A percentile compares a stretch with the other conserved stretches of the same genome.
Evolutionary conservation across 2,888 invertebrate species (phyloP).

Genomic region (Machimus rusticus): DNA sequence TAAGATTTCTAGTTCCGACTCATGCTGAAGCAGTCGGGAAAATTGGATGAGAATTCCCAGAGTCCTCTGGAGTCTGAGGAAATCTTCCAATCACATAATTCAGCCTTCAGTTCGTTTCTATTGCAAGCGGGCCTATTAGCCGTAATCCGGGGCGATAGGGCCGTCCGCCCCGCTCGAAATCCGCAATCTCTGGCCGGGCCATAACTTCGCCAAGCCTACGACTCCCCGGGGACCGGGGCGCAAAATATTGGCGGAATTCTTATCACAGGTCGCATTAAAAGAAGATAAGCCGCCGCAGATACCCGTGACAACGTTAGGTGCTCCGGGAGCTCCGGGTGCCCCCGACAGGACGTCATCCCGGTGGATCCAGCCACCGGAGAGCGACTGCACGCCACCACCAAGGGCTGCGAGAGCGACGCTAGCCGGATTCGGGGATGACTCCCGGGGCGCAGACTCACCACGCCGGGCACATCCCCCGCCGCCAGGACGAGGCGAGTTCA

Average conservation of each 20-base stretch:
- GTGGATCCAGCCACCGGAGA: neutral
- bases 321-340: neutral
- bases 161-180: neutral
- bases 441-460: constrained; percentile 46
- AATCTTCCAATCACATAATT: neutral
- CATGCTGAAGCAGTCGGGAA: neutral
- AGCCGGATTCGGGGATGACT: neutral
- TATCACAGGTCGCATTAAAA: constrained; percentile 42
- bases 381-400: neutral
- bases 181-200: neutral
- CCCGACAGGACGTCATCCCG: neutral
- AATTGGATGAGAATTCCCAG: neutral
- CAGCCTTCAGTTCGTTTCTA: neutral
- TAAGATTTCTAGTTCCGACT: neutral
- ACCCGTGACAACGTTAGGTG: constrained; percentile 39
- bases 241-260: constrained; percentile 42
- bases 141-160: constrained; percentile 28
- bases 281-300: constrained; percentile 34
- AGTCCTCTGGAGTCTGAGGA: neutral
- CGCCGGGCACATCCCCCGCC: neutral
- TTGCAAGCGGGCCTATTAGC: neutral
- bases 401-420: neutral
- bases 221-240: neutral
- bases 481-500: neutral
- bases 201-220: constrained; percentile 4